Evolutionary conservation across 35 echinoderm and acorn worm genomes (phyloP).

Genomic region (Lytechinus pictus): DNA sequence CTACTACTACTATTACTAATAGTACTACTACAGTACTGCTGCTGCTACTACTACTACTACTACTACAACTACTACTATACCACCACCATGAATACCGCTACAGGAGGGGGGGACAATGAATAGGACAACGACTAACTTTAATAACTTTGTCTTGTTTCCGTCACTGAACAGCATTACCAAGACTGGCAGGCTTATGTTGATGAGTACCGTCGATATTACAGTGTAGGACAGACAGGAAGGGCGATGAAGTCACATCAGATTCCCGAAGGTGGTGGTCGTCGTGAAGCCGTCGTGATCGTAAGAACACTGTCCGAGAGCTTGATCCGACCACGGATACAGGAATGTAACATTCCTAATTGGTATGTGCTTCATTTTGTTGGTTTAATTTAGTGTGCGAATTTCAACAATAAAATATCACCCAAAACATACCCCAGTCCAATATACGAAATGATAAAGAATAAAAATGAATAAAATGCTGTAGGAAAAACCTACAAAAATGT

Average conservation of each 20-base stretch:
- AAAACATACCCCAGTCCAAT: too few species aligned
- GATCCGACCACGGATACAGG: neutral
- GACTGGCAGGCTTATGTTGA: constrained; percentile 38
- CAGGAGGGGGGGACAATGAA: too few species aligned
- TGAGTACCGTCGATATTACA: constrained; percentile 47
- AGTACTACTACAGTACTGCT: neutral
- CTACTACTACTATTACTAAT: too few species aligned
- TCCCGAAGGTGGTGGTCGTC: constrained; percentile 26
- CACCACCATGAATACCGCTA: too few species aligned
- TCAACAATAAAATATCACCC: too few species aligned
- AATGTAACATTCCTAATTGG: constrained; percentile 23
- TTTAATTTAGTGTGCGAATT: too few species aligned
- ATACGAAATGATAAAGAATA: too few species aligned
- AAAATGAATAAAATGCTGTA: too few species aligned
- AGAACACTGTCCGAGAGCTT: constrained; percentile 13
- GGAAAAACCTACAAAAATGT: too few species aligned
- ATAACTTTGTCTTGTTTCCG: neutral
- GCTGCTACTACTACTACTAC: too few species aligned
- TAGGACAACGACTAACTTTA: too few species aligned
- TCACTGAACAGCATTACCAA: constrained; percentile 22
- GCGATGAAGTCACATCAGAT: neutral
- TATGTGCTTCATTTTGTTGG: neutral
- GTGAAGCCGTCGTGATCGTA: constrained; percentile 13
- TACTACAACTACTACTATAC: too few species aligned
- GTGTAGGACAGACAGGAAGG: neutral